Conservation (phyloP, 2,797 vertebrate species). For the Octomys mimax region DNA sequence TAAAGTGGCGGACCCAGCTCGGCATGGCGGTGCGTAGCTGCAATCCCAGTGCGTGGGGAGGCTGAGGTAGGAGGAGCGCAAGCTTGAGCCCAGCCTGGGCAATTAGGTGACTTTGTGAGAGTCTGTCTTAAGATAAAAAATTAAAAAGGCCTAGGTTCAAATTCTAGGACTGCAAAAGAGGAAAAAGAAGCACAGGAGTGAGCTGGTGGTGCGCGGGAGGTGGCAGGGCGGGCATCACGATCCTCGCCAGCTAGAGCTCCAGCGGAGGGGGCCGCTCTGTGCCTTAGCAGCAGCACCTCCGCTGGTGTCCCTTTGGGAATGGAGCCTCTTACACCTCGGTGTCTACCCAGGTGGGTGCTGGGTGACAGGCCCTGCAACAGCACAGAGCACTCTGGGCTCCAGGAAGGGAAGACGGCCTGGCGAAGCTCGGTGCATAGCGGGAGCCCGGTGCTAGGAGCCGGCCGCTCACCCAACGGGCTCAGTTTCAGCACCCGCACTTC, state of each 20-base stretch:
- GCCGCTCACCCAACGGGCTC: not conserved
- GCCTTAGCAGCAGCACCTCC: accelerated
- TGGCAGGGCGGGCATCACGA: too few relatives aligned
- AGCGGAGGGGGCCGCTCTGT: too few relatives aligned
- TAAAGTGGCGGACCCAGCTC: not conserved
- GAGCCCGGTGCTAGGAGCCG: not conserved
- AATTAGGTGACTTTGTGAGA: too few relatives aligned
- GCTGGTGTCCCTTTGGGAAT: not conserved
- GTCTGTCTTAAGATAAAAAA: too few relatives aligned
- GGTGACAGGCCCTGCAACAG: accelerated
- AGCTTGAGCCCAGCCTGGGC: too few relatives aligned
- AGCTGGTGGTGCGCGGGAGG: not conserved
- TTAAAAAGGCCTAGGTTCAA: too few relatives aligned
- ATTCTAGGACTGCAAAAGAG: too few relatives aligned
- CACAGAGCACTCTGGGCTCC: not conserved
- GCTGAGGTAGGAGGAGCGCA: too few relatives aligned
- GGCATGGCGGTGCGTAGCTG: not conserved
- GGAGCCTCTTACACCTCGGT: too few relatives aligned
- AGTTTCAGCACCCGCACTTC: not conserved
- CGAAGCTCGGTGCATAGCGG: not conserved
- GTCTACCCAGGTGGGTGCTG: not conserved
- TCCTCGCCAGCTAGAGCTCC: not conserved
- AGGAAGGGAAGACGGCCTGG: not conserved
- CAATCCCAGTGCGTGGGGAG: too few relatives aligned
- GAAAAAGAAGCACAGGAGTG: not conserved